phyloP scores from a whole-genome alignment of 30 jellyfish, hydroid and myxozoan species.

The Sanderia malayensis region DNA sequence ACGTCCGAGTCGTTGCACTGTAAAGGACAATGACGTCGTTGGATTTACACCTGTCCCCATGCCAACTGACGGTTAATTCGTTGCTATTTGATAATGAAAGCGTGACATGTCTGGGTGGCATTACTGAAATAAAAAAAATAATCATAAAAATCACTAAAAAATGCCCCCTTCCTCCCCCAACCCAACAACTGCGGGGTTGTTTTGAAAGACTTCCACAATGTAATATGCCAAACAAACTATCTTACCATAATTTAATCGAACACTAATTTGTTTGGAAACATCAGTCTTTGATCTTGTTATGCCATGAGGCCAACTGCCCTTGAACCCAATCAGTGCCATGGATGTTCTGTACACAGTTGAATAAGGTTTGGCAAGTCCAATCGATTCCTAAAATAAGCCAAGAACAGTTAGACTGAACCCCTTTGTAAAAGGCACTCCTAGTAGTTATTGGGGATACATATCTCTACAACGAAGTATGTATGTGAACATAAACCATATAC shows the following conservation, averaged over 20 bases:
- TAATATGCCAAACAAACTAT: no score
- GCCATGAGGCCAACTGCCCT: slow-evolving; percentile 43
- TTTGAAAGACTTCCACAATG: no score
- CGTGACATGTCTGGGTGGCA: not conserved
- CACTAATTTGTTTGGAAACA: not conserved
- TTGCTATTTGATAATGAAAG: not conserved
- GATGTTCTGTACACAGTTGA: slow-evolving; percentile 4
- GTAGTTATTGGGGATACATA: no score
- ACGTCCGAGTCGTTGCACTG: not conserved
- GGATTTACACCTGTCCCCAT: not conserved
- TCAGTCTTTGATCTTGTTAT: slow-evolving; percentile 33
- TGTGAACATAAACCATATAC: no score
- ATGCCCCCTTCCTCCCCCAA: no score
- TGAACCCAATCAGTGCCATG: slow-evolving; percentile 48
- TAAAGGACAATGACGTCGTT: not conserved
- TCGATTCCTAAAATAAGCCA: slow-evolving; percentile 43
- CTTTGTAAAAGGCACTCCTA: no score
- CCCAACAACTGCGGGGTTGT: no score
- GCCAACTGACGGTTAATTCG: not conserved
- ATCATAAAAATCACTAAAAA: no score
- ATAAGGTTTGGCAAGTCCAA: slow-evolving; percentile 25
- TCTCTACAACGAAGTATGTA: no score
- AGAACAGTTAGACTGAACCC: no score
- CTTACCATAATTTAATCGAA: slow-evolving; percentile 30
- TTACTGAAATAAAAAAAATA: not conserved